Conservation (phyloP, 2,797 vertebrate genomes). For the Myotis vivesi region DNA sequence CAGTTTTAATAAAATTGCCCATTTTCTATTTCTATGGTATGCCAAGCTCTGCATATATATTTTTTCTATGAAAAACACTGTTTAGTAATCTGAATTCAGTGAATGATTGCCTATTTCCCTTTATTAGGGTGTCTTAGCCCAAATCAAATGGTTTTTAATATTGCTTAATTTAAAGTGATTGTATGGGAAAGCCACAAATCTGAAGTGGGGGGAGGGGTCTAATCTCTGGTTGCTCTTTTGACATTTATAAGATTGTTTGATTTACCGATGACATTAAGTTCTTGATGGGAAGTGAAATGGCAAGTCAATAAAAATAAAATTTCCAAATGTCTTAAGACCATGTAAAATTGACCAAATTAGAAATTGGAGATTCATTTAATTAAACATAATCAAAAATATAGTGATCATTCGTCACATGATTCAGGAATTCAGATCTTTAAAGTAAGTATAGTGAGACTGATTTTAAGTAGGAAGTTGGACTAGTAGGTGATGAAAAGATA, state of each 20-base stretch:
- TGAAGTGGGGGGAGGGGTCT: not conserved
- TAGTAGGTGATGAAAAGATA: not conserved
- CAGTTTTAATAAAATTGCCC: conserved; percentile 28
- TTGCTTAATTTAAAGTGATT: not conserved
- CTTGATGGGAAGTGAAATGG: not conserved
- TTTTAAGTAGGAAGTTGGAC: conserved; percentile 40
- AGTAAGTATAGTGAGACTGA: conserved; percentile 29
- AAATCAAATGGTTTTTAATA: not conserved
- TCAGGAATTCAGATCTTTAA: conserved; percentile 31
- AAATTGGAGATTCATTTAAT: not conserved
- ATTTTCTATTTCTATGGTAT: conserved; percentile 29
- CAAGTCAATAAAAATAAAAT: conserved; percentile 18
- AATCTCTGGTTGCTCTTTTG: conserved; percentile 7
- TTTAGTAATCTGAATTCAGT: conserved; percentile 27
- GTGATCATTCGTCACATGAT: not conserved
- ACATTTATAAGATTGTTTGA: conserved; percentile 20
- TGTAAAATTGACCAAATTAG: conserved; percentile 25
- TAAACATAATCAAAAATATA: conserved; percentile 10
- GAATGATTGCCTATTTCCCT: conserved; percentile 3
- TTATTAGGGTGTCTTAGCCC: not conserved
- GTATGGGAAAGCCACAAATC: not conserved
- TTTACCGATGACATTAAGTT: conserved; percentile 18
- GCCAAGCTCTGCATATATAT: not conserved
- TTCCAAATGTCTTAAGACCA: not conserved
- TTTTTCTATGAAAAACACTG: not conserved